phyloP scores from a whole-genome alignment of 23 tunicate species.

The Phallusia fumigata region DNA sequence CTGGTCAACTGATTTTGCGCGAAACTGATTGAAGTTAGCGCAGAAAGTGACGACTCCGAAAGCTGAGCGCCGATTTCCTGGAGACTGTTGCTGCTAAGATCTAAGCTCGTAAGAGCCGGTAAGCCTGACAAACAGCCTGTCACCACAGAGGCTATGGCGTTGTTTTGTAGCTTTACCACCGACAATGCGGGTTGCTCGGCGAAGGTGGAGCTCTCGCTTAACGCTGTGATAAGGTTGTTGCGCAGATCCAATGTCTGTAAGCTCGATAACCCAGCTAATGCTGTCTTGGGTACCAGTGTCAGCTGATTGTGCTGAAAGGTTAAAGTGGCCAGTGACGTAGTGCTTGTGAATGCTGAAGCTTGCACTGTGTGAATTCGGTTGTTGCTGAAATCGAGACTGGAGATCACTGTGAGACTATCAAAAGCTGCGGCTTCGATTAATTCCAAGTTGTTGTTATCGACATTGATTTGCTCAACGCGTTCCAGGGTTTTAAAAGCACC shows the following conservation, averaged over 20 bases:
- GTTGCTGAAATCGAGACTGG: conserved; percentile 44
- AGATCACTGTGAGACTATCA: conserved; percentile 31
- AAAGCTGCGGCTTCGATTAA: conserved; percentile 53
- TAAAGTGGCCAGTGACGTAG: conserved; percentile 40
- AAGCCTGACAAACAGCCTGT: conserved; percentile 61
- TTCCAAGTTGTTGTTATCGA: conserved; percentile 49
- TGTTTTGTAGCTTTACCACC: conserved; percentile 39
- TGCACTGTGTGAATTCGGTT: conserved; percentile 65
- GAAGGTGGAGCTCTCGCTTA: conserved; percentile 50
- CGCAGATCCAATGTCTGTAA: conserved; percentile 65
- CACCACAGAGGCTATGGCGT: conserved; percentile 44
- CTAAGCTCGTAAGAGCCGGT: conserved; percentile 41
- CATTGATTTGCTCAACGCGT: conserved; percentile 50
- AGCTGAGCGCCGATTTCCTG: conserved; percentile 27
- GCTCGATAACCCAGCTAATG: conserved; percentile 31
- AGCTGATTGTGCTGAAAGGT: conserved; percentile 38
- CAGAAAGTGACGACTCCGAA: conserved; percentile 12
- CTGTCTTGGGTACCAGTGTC: conserved; percentile 59
- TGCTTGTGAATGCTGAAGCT: conserved; percentile 47
- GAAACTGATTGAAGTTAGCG: conserved; percentile 21
- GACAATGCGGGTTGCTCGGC: conserved; percentile 48
- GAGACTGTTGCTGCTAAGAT: conserved; percentile 36
- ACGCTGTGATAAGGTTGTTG: conserved; percentile 38
- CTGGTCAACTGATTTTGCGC: conserved; percentile 20
- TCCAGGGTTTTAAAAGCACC: conserved; percentile 45